These are phyloP conservation scores for Thecocarcelia acutangulata DNA, from an alignment of 2,888 invertebrate genomes.

Conservation along the genomic window DNA sequence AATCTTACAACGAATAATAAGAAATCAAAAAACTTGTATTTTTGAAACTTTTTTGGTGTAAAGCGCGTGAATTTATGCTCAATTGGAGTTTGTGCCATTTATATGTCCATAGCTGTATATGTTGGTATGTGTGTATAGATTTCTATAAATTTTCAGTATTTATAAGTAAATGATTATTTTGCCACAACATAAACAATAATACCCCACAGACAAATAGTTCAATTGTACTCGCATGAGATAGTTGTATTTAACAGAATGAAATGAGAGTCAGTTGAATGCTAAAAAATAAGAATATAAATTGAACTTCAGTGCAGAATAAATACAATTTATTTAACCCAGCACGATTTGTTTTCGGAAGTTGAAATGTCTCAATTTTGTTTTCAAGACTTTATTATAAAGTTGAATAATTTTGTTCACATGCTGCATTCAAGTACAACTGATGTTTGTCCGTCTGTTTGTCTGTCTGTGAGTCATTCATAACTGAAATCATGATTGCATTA, in stretches of 20 bases:
- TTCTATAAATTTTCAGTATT: slow-evolving; percentile 46
- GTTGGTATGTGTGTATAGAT: neutral
- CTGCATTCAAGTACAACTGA: neutral
- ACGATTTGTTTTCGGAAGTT: slow-evolving; percentile 80
- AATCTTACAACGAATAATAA: no score
- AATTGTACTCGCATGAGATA: slow-evolving; percentile 38
- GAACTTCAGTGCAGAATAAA: slow-evolving; percentile 19
- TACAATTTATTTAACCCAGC: slow-evolving; percentile 77
- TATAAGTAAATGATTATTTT: slow-evolving; percentile 75
- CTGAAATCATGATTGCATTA: slow-evolving; percentile 42
- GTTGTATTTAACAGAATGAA: neutral
- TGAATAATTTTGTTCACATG: slow-evolving; percentile 15
- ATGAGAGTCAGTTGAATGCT: neutral
- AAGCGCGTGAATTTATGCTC: no score
- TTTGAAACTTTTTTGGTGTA: no score
- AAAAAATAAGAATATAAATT: neutral
- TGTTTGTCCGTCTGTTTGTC: slow-evolving; percentile 5
- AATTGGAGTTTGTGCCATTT: no score
- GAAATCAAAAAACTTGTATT: no score
- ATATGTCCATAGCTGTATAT: no score
- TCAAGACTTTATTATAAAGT: slow-evolving; percentile 48
- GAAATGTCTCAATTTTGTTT: slow-evolving; percentile 71
- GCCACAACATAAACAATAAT: slow-evolving; percentile 78
- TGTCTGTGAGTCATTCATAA: neutral
- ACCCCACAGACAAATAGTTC: slow-evolving; percentile 58